These are phyloP conservation scores for Amphipoea lucens DNA, from an alignment of 2,888 invertebrate genomes.

Conservation along the genomic window DNA sequence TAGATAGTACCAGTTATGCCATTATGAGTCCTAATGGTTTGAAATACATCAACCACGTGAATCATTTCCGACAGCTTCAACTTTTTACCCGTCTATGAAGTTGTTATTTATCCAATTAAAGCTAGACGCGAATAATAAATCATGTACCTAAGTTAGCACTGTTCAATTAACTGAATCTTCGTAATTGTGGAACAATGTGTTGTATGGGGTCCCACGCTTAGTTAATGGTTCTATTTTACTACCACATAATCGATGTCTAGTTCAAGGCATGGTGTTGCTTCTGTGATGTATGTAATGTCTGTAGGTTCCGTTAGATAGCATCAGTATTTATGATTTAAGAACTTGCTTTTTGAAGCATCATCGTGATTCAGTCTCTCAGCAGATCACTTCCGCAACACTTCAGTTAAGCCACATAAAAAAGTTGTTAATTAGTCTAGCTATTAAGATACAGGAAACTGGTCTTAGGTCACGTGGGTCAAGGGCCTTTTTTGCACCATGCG, in stretches of 20 bases:
- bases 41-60: slow-evolving; percentile 1
- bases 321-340: slow-evolving; percentile 9
- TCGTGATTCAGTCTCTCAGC: neutral
- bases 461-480: slow-evolving; percentile 14
- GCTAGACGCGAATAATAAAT: slow-evolving; percentile 53
- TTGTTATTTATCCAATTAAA: slow-evolving; percentile 52
- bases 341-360: neutral
- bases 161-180: slow-evolving; percentile 60
- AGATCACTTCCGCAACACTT: neutral
- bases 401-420: neutral
- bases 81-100: slow-evolving; percentile 48
- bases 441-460: slow-evolving; percentile 10
- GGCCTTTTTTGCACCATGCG: slow-evolving; percentile 32
- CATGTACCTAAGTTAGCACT: slow-evolving; percentile 26
- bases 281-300: slow-evolving; percentile 41
- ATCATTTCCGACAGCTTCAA: slow-evolving; percentile 15
- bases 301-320: slow-evolving; percentile 30
- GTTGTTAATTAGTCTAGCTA: neutral
- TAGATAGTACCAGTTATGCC: neutral
- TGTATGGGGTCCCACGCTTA: slow-evolving; percentile 73
- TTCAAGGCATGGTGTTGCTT: slow-evolving; percentile 72
- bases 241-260: slow-evolving; percentile 73
- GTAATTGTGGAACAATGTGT: slow-evolving; percentile 72
- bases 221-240: slow-evolving; percentile 68
- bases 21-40: neutral